Evolutionary conservation across 2,888 invertebrate genomes (phyloP).

Genomic region (Pandemis cinnamomeana): DNA sequence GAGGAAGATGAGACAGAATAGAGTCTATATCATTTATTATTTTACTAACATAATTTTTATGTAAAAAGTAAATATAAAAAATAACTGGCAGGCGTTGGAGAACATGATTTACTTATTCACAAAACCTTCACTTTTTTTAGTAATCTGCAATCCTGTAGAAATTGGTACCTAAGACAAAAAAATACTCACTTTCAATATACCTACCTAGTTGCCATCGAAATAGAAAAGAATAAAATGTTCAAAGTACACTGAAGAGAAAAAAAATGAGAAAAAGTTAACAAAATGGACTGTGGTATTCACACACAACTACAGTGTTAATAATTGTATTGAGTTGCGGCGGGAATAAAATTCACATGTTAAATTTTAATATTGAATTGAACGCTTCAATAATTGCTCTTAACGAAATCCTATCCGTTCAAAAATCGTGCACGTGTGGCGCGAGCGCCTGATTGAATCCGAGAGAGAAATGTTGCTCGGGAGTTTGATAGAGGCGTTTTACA

Average conservation of each 20-base stretch:
- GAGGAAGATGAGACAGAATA: too few species aligned
- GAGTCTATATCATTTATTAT: too few species aligned
- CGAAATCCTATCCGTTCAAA: slow-evolving; percentile 2
- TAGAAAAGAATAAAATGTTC: too few species aligned
- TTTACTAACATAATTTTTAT: too few species aligned
- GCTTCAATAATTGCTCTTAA: slow-evolving; percentile 5
- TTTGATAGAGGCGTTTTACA: slow-evolving; percentile 4
- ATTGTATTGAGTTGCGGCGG: slow-evolving; percentile 10
- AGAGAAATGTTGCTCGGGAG: slow-evolving; percentile 19
- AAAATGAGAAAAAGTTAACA: slow-evolving; percentile 12
- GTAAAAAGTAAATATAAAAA: too few species aligned
- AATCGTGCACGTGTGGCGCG: background rate
- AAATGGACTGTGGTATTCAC: slow-evolving; percentile 5
- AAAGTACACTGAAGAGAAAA: background rate
- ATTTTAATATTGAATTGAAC: slow-evolving; percentile 15
- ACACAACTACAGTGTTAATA: slow-evolving; percentile 2
- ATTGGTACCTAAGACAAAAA: too few species aligned
- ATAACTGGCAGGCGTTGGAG: too few species aligned
- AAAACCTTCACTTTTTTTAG: too few species aligned
- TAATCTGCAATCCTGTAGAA: too few species aligned
- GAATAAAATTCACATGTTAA: slow-evolving; percentile 7
- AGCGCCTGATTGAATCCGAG: slow-evolving; percentile 15
- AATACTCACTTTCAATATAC: too few species aligned
- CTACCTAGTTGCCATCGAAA: too few species aligned
- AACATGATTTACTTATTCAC: too few species aligned